Evolutionary conservation across 2,888 invertebrate genomes (phyloP).

Genomic region (Mamestra brassicae): DNA sequence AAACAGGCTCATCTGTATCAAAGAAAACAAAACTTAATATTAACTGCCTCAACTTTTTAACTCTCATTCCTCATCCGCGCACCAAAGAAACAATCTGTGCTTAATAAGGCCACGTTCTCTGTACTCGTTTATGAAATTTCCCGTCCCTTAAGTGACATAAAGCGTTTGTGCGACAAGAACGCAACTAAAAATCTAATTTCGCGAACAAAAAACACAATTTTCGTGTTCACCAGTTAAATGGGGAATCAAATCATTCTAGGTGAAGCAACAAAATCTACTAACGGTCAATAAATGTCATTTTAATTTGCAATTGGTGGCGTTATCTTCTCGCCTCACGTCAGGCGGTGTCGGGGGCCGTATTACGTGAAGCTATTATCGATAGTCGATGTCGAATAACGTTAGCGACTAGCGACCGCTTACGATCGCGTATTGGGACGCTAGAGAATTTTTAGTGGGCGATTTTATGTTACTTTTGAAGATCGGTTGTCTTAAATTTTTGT

Average conservation of each 20-base stretch:
- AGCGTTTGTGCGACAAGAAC: constrained; percentile 45
- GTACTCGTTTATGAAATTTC: constrained; percentile 63
- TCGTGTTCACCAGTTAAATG: constrained; percentile 53
- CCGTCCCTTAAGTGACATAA: constrained; percentile 67
- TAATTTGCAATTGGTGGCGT: constrained; percentile 80
- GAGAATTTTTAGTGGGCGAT: constrained; percentile 50
- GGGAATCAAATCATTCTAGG: constrained; percentile 74
- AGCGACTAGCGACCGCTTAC: constrained; percentile 50
- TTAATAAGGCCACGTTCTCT: constrained; percentile 52
- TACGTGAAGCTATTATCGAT: constrained; percentile 61
- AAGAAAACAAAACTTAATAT: constrained; percentile 61
- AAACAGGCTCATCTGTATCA: constrained; percentile 56
- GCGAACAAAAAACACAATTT: constrained; percentile 54
- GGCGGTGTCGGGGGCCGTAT: constrained; percentile 67
- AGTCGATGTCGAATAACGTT: constrained; percentile 50
- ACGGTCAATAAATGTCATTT: constrained; percentile 83
- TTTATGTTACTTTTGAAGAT: constrained; percentile 41
- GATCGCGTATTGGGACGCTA: constrained; percentile 47
- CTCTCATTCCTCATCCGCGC: constrained; percentile 50
- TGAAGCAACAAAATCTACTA: constrained; percentile 76
- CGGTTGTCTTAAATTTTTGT: constrained; percentile 25
- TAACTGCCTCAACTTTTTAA: constrained; percentile 60
- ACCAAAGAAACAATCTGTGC: constrained; percentile 62
- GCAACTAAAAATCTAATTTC: constrained; percentile 62
- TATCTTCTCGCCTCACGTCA: constrained; percentile 76